These are phyloP conservation scores for Limenitis camilla DNA, from an alignment of 2,888 invertebrate genomes.

Conservation along the genomic window DNA sequence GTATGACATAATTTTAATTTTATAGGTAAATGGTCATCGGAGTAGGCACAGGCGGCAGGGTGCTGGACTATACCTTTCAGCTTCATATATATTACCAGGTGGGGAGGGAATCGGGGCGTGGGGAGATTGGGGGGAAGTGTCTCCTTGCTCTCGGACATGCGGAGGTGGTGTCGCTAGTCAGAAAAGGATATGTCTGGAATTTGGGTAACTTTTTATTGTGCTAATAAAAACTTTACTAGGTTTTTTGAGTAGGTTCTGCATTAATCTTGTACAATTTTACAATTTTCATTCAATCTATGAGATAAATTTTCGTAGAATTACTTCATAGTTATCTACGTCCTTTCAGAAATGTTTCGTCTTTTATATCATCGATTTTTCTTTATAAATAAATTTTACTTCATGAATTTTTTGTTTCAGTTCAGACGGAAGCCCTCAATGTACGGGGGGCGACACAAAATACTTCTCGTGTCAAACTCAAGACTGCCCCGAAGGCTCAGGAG, in stretches of 20 bases:
- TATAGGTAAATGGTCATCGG: conserved; percentile 73
- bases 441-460: conserved; percentile 86
- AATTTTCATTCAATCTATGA: too few relatives aligned
- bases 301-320: too few relatives aligned
- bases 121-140: conserved; percentile 89
- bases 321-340: too few relatives aligned
- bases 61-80: conserved; percentile 81
- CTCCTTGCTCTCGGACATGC: conserved; percentile 91
- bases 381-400: not conserved
- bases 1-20: not conserved
- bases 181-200: conserved; percentile 81
- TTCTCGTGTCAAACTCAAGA: conserved; percentile 95
- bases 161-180: conserved; percentile 94
- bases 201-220: conserved; percentile 67
- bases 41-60: conserved; percentile 86
- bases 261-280: not conserved
- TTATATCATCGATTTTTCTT: too few relatives aligned
- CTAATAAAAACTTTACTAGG: too few relatives aligned
- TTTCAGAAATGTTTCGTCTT: too few relatives aligned
- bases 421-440: conserved; percentile 78
- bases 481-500: conserved; percentile 83
- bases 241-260: too few relatives aligned
- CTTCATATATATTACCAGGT: conserved; percentile 80
- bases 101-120: conserved; percentile 82
- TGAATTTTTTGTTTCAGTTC: conserved; percentile 56